phyloP scores from a whole-genome alignment of 2,797 vertebrate species.

The Chrysocyon brachyurus region DNA sequence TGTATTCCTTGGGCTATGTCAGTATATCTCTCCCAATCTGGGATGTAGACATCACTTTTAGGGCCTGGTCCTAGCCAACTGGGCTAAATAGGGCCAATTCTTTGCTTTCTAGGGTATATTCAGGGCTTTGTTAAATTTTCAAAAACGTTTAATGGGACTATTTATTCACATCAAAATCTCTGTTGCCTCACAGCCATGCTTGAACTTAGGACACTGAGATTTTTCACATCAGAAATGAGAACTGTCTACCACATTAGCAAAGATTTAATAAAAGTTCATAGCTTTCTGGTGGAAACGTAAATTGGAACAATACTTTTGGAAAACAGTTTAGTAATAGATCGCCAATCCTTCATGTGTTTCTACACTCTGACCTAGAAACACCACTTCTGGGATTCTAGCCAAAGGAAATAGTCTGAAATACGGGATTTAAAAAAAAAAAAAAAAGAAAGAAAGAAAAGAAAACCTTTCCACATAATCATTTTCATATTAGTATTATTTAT shows the following conservation, averaged over 20 bases:
- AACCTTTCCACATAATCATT: conserved; percentile 53
- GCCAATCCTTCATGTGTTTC: conserved; percentile 55
- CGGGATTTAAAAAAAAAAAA: not conserved
- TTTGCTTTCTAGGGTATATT: not conserved
- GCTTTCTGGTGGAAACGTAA: conserved; percentile 68
- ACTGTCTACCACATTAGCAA: conserved; percentile 64
- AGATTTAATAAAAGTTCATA: conserved; percentile 63
- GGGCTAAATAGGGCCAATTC: not conserved
- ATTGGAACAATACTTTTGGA: conserved; percentile 72
- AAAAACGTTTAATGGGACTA: not conserved
- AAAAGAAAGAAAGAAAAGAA: not conserved
- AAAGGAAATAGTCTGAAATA: conserved; percentile 72
- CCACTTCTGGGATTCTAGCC: conserved; percentile 68
- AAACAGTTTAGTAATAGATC: conserved; percentile 69
- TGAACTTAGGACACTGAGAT: conserved; percentile 34
- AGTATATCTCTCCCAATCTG: not conserved
- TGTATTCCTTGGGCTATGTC: not conserved
- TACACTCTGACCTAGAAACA: conserved; percentile 74
- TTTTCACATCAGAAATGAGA: conserved; percentile 35
- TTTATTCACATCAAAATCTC: not conserved
- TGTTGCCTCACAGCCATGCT: not conserved
- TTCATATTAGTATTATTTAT: conserved; percentile 74
- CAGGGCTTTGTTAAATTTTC: not conserved
- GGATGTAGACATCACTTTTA: not conserved
- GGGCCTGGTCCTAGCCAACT: not conserved